A percentile compares a stretch with the other conserved stretches of the same genome.
Conservation (phyloP, 1,140 invertebrate genomes). For the Megalopta genalis region DNA sequence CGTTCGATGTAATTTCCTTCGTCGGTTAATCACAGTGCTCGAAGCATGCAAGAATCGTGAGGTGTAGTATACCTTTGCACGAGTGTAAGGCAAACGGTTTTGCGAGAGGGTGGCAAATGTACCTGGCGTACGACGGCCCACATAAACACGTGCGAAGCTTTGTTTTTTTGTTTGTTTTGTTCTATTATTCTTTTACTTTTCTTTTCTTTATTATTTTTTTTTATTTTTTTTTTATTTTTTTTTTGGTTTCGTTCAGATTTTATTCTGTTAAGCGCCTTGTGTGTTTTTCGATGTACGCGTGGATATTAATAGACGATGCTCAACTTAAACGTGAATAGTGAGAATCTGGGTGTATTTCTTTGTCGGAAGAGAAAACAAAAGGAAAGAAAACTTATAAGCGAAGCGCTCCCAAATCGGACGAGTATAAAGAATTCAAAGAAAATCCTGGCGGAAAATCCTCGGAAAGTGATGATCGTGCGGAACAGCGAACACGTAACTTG, state of each 20-base stretch:
- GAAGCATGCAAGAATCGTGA: constrained; percentile 48
- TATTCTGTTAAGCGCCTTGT: constrained; percentile 43
- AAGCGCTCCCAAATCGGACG: constrained; percentile 34
- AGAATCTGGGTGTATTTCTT: constrained; percentile 10
- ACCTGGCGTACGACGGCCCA: constrained; percentile 71
- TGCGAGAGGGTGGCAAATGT: constrained; percentile 66
- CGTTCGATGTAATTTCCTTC: constrained; percentile 6
- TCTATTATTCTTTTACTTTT: constrained; percentile 17
- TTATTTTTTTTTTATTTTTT: background rate
- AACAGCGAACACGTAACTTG: background rate
- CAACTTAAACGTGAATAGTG: constrained; percentile 15
- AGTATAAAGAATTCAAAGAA: background rate
- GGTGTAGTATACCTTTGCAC: constrained; percentile 47
- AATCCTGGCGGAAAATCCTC: background rate
- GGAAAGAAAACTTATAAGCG: background rate
- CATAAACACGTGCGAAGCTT: constrained; percentile 70
- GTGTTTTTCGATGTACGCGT: constrained; percentile 42
- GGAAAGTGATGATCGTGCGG: background rate
- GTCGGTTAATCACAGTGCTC: constrained; percentile 25
- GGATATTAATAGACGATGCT: constrained; percentile 40
- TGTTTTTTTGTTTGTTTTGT: constrained; percentile 5
- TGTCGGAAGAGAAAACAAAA: background rate
- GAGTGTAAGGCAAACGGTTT: constrained; percentile 46
- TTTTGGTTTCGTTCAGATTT: constrained; percentile 26
- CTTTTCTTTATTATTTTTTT: background rate